A percentile compares a stretch with the other conserved stretches of the same genome.
Conservation (phyloP, 1,140 invertebrate genomes). For the Amphibalanus amphitrite region DNA sequence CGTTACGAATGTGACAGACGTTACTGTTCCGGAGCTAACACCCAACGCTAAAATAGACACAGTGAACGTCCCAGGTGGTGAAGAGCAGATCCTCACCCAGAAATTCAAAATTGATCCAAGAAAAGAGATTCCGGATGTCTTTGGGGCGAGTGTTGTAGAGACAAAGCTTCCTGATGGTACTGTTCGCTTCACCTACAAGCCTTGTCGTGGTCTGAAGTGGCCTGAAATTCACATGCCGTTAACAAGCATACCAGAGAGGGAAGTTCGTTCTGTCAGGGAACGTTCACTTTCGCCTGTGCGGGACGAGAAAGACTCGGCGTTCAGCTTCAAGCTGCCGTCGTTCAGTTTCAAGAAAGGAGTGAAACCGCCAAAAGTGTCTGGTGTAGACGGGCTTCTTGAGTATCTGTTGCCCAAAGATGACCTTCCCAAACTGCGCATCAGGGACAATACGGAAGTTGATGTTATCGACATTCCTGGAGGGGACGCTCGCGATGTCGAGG, state of each 20-base stretch:
- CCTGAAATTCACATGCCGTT: neutral
- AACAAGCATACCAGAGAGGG: too few relatives aligned
- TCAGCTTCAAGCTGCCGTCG: neutral
- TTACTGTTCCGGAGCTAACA: neutral
- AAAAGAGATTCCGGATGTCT: neutral
- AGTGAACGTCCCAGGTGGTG: neutral
- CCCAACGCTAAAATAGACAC: neutral
- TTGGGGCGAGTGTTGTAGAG: neutral
- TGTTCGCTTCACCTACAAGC: neutral
- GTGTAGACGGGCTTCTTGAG: neutral
- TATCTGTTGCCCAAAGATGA: neutral
- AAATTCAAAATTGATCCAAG: neutral
- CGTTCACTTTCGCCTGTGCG: too few relatives aligned
- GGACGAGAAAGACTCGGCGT: neutral
- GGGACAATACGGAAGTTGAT: neutral
- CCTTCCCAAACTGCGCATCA: neutral
- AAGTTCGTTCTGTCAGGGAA: too few relatives aligned
- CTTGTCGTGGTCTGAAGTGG: neutral
- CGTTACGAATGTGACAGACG: neutral
- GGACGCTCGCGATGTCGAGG: neutral
- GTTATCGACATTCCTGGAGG: neutral
- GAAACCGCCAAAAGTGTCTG: neutral
- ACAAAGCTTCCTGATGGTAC: neutral
- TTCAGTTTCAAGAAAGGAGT: neutral
- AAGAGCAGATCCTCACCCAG: neutral